A percentile compares a stretch with the other conserved stretches of the same genome.
Evolutionary conservation across 2,888 invertebrate genomes (phyloP).

Genomic region (Fissipunctia ypsillon): DNA sequence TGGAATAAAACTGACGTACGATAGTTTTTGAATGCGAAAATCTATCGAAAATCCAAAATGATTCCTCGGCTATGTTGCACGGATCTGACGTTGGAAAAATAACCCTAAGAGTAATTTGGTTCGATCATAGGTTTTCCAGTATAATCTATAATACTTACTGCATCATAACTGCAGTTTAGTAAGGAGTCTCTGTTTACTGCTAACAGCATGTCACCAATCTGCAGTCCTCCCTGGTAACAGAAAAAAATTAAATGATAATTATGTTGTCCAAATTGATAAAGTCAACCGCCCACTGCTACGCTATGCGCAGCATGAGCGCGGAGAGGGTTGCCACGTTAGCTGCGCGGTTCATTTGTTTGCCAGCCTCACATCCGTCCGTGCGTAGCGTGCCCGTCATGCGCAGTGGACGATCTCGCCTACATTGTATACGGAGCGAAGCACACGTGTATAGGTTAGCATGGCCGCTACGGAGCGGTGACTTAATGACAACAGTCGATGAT

Average conservation of each 20-base stretch:
- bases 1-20: too few species aligned
- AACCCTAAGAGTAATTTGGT: too few species aligned
- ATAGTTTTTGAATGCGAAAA: too few species aligned
- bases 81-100: too few species aligned
- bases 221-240: conserved; percentile 95
- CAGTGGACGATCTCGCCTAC: neutral
- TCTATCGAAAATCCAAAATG: too few species aligned
- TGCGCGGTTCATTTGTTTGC: neutral
- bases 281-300: neutral
- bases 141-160: conserved; percentile 88
- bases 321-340: neutral
- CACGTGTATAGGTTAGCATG: neutral
- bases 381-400: neutral
- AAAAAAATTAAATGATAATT: neutral
- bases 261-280: neutral
- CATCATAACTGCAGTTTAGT: conserved; percentile 96
- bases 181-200: conserved; percentile 98
- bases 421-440: neutral
- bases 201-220: conserved; percentile 99
- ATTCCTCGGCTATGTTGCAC: too few species aligned
- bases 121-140: neutral
- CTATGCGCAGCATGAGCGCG: neutral
- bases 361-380: neutral
- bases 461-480: neutral
- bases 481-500: neutral